A percentile compares a stretch with the other conserved stretches of the same genome.
These are phyloP conservation scores for Etia nguti DNA, from an alignment of 2,113 vertebrate species.

Conservation along the genomic window DNA sequence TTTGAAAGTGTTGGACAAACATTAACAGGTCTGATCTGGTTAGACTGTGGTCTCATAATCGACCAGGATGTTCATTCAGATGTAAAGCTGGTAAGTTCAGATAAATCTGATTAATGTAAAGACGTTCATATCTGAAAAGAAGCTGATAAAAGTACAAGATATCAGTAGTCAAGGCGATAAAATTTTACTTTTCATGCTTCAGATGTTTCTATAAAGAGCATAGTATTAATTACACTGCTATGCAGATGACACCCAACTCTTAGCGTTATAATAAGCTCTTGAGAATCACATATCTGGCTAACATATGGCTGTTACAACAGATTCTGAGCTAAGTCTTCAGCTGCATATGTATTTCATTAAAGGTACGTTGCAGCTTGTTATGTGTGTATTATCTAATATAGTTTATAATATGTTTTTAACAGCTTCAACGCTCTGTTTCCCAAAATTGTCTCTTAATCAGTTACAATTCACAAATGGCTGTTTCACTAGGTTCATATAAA, in stretches of 20 bases:
- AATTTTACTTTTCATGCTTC: not conserved
- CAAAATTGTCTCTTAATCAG: not conserved
- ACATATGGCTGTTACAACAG: rapidly evolving
- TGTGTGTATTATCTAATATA: not conserved
- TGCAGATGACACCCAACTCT: not conserved
- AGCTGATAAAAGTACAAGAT: not conserved
- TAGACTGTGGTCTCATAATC: not conserved
- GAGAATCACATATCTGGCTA: not conserved
- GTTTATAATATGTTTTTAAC: not conserved
- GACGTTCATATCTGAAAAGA: not conserved
- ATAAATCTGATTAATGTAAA: not conserved
- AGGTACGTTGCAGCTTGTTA: not conserved
- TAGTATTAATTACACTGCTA: not conserved
- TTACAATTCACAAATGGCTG: not conserved
- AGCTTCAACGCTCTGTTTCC: not conserved
- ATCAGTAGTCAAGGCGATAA: not conserved
- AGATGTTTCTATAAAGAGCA: not conserved
- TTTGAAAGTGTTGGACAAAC: not conserved
- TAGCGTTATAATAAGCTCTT: not conserved
- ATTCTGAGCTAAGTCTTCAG: not conserved
- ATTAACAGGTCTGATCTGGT: not conserved
- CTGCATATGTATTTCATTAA: not conserved
- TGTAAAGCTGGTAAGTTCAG: not conserved
- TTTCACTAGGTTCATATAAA: not conserved
- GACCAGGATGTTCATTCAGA: not conserved